Evolutionary conservation across 2,113 vertebrate genomes (phyloP), one percentile per base, ranked within the genome.

Genomic region (Oostethus manadensis): DNA sequence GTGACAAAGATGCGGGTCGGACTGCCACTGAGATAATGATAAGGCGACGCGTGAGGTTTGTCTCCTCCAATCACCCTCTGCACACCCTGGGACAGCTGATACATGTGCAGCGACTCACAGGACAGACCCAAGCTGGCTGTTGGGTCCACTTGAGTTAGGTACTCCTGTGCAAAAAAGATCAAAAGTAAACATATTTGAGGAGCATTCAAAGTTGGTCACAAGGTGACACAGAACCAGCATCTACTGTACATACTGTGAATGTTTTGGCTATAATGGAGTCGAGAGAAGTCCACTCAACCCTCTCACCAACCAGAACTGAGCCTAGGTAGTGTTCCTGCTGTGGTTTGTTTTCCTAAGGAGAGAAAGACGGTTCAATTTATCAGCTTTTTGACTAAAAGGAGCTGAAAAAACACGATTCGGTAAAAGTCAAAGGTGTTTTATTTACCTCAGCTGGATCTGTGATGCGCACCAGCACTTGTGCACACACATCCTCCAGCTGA

Each of bases 261-360:
- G 90, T 89, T 58, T 93, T 92, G 15, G 89, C 88, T 60, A 99
- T 90, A 1, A 92, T 89, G 35, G 93, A 89, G 79, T 99, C 96
- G 10, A 99, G 90, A 82, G 74, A 87, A 78, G 90, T 82, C 96
- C 96, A 99, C 73, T 95, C 93, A 0, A 93, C 91, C 61, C 90
- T 92, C 0, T 86, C 88, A 49, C 78, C 83, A 71, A 97, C 81
- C 62, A 81, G 88, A 51, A 92, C 91, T 48, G 91, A 92, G 6
- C 94, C 96, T 65, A 98, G 80, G 78, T 92, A 94, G 80, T 92
- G 94, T 16, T 97, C 93, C 64, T 94, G 93, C 81, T 93, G 93
- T 75, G 93, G 93, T 64, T 95, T 97, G 56, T 91, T 73, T 77
- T 94, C 92, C 93, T 97, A 56, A 1, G 53, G 29, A 55, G 8